phyloP scores from a whole-genome alignment of 2,797 vertebrate genomes.

The Bradypodion ventrale region DNA sequence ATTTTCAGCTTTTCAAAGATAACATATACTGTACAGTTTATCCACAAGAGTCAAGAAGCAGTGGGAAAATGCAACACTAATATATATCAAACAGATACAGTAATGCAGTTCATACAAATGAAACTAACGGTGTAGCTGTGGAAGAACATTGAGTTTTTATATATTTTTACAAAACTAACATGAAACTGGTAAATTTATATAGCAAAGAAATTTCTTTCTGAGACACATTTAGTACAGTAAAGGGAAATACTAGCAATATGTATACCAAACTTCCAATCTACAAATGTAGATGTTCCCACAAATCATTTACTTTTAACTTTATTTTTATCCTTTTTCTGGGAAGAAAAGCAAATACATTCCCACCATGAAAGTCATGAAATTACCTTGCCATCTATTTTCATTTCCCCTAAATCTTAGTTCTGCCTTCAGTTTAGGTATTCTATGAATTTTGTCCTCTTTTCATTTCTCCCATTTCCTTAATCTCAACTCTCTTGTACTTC shows the following conservation, averaged over 20 bases:
- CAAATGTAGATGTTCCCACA: neutral
- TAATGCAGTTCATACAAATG: neutral
- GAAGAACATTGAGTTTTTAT: slow-evolving; percentile 15
- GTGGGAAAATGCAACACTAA: slow-evolving; percentile 25
- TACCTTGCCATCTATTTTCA: neutral
- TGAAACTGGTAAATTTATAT: neutral
- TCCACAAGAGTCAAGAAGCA: neutral
- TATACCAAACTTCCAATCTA: neutral
- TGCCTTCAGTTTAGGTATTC: slow-evolving; percentile 20
- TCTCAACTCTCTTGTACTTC: slow-evolving; percentile 68
- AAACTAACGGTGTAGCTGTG: neutral
- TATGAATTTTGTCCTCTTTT: slow-evolving; percentile 58
- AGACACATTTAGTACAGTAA: neutral
- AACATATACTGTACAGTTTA: slow-evolving; percentile 27
- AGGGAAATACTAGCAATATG: neutral
- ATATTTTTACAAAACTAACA: slow-evolving; percentile 32
- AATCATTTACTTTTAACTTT: neutral
- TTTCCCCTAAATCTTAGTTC: slow-evolving; percentile 21
- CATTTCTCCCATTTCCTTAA: slow-evolving; percentile 81
- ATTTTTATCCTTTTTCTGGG: neutral
- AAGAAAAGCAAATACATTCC: neutral
- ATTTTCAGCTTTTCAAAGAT: slow-evolving; percentile 2
- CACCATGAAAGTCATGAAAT: neutral
- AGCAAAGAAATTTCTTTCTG: rapidly evolving
- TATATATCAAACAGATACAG: slow-evolving; percentile 9